These are phyloP conservation scores for Hydropsyche betteni DNA, from an alignment of 2,888 invertebrate genomes.

Conservation along the genomic window DNA sequence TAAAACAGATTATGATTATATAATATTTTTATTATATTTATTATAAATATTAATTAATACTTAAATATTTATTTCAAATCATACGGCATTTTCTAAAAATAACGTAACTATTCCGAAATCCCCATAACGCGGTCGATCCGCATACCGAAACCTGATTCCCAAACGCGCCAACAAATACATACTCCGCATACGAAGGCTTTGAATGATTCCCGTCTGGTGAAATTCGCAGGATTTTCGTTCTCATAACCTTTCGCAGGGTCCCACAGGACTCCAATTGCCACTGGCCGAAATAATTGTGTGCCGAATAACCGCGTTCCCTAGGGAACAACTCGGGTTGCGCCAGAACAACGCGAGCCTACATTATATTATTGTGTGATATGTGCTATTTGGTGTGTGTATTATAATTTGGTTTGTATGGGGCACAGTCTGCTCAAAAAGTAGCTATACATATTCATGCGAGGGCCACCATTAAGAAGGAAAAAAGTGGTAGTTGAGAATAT, in stretches of 20 bases:
- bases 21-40: too few species aligned
- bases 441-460: constrained; percentile 26
- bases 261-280: constrained; percentile 10
- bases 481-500: too few species aligned
- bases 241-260: not conserved
- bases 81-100: too few species aligned
- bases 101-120: too few species aligned
- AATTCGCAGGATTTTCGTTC: constrained; percentile 24
- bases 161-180: too few species aligned
- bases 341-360: not conserved
- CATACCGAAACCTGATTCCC: too few species aligned
- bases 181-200: too few species aligned
- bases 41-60: too few species aligned
- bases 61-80: too few species aligned
- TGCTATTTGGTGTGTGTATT: not conserved
- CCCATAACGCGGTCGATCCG: too few species aligned
- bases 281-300: constrained; percentile 27
- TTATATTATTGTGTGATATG: not conserved
- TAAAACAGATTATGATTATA: too few species aligned
- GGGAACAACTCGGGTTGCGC: not conserved
- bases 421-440: not conserved
- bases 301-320: constrained; percentile 15
- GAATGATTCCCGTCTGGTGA: too few species aligned
- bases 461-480: not conserved
- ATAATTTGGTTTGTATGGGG: not conserved